Evolutionary conservation across 2,888 invertebrate species (phyloP).

Genomic region (Phlogophora meticulosa): DNA sequence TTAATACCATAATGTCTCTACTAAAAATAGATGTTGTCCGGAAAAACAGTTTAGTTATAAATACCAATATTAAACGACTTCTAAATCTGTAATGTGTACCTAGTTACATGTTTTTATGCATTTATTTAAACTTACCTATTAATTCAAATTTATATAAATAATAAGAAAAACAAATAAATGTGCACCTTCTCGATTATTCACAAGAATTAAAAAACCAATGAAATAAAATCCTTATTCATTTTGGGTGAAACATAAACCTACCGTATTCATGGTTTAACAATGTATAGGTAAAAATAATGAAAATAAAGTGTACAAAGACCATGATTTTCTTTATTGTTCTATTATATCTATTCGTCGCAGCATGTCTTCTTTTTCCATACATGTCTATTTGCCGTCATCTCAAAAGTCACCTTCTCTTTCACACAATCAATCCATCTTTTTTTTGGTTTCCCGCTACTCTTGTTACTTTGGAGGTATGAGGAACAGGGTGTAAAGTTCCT

Average conservation of each 20-base stretch:
- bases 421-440: no score
- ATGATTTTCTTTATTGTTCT: conserved; percentile 4
- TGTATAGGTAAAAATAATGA: conserved; percentile 26
- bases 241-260: background rate
- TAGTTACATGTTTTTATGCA: conserved; percentile 27
- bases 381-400: no score
- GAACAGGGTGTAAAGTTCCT: no score
- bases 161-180: conserved; percentile 1
- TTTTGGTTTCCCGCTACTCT: no score
- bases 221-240: background rate
- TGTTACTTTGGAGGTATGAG: no score
- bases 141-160: conserved; percentile 29
- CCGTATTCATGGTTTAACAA: conserved; percentile 14
- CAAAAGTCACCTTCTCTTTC: no score
- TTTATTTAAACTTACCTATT: conserved; percentile 28
- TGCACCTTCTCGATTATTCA: background rate
- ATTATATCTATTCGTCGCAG: no score
- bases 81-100: conserved; percentile 33
- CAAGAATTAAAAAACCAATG: background rate
- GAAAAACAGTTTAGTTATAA: no score
- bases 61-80: background rate
- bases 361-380: no score
- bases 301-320: conserved; percentile 49
- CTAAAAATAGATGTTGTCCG: conserved; percentile 2
- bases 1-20: background rate